phyloP scores from a whole-genome alignment of 2,797 vertebrate genomes.

The Sternarchorhynchus goeldii region DNA sequence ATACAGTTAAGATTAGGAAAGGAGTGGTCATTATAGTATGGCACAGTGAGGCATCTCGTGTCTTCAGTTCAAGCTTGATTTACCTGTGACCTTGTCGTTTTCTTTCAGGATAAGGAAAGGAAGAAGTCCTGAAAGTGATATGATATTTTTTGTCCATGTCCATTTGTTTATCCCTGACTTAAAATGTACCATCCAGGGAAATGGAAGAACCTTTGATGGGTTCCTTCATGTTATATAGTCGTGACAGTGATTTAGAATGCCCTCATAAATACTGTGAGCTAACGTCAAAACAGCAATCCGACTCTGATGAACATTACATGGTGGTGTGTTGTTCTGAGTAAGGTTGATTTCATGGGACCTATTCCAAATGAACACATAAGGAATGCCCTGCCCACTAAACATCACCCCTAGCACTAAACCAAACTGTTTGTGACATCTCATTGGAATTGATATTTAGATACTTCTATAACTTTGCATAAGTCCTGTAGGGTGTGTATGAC shows the following conservation, averaged over 20 bases:
- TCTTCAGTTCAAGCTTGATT: conserved; percentile 27
- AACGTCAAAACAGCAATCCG: no score
- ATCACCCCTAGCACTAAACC: background rate
- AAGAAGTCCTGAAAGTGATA: background rate
- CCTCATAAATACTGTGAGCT: no score
- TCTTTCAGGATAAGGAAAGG: background rate
- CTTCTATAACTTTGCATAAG: conserved; percentile 14
- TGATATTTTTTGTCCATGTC: no score
- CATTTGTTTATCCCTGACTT: background rate
- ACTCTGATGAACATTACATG: no score
- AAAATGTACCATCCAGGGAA: background rate
- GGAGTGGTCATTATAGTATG: conserved; percentile 33
- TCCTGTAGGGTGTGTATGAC: conserved; percentile 30
- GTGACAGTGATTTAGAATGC: no score
- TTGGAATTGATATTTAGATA: background rate
- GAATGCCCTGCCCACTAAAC: background rate
- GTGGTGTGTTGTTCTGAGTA: no score
- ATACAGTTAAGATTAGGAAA: conserved; percentile 29
- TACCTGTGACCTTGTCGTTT: background rate
- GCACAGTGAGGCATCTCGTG: conserved; percentile 17
- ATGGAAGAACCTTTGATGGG: no score
- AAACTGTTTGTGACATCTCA: background rate
- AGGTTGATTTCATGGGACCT: no score
- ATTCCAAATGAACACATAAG: background rate
- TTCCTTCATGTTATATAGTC: no score